These are phyloP conservation scores for Pyrrhosoma nymphula DNA, from an alignment of 2,888 invertebrate species.

Conservation along the genomic window DNA sequence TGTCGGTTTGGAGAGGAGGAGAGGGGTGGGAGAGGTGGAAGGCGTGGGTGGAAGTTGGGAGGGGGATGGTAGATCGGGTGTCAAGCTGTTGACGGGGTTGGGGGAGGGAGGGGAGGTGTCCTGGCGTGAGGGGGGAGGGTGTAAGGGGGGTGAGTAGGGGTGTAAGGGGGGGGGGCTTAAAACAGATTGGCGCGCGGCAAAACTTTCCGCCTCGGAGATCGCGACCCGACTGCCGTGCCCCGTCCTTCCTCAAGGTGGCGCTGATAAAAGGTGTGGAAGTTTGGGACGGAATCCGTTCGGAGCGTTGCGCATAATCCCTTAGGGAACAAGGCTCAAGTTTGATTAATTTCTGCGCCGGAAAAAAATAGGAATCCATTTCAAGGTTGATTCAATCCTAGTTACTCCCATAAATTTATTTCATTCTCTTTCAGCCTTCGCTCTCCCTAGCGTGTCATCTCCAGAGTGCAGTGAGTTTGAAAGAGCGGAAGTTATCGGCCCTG, in stretches of 20 bases:
- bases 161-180: neutral
- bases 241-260: neutral
- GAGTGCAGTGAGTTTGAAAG: too few species aligned
- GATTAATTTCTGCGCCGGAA: neutral
- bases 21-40: neutral
- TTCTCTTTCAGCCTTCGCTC: neutral
- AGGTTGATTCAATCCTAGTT: neutral
- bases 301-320: neutral
- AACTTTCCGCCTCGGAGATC: slow-evolving; percentile 21
- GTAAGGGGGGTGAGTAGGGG: neutral
- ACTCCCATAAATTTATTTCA: neutral
- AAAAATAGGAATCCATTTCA: neutral
- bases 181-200: slow-evolving; percentile 20
- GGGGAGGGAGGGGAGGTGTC: too few species aligned
- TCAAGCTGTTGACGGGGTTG: neutral
- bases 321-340: neutral
- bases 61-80: neutral
- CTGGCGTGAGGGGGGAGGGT: too few species aligned
- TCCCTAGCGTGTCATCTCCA: too few species aligned
- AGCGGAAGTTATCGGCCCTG: too few species aligned
- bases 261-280: neutral
- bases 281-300: neutral
- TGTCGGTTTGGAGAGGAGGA: neutral
- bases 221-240: neutral
- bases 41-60: too few species aligned